These are phyloP conservation scores for Parauchenoglanis punctatus DNA, from an alignment of 2,797 vertebrate genomes.

Conservation along the genomic window DNA sequence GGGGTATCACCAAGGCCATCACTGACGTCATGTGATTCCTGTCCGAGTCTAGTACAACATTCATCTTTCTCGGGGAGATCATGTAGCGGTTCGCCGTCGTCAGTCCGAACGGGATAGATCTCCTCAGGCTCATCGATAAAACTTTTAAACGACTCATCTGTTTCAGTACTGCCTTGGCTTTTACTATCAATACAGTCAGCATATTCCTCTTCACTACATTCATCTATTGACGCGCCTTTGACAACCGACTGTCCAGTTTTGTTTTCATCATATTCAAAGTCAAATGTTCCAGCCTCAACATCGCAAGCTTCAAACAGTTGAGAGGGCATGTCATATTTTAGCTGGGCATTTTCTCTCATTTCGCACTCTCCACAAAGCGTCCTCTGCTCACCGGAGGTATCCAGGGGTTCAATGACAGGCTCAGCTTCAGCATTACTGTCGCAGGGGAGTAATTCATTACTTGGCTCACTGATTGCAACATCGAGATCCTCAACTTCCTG, in stretches of 20 bases:
- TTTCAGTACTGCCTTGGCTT: conserved; percentile 57
- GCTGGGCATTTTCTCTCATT: conserved; percentile 57
- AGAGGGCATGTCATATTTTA: conserved; percentile 23
- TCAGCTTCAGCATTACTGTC: conserved; percentile 20
- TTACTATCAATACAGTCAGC: conserved; percentile 51
- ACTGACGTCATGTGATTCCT: conserved; percentile 13
- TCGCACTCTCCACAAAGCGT: conserved; percentile 71
- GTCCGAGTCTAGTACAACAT: background rate
- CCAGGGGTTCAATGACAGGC: conserved; percentile 50
- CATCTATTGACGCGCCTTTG: conserved; percentile 45
- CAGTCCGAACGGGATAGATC: conserved; percentile 61
- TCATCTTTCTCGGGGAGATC: conserved; percentile 62
- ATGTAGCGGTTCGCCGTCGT: conserved; percentile 18
- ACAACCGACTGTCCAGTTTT: background rate
- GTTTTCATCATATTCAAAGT: conserved; percentile 8
- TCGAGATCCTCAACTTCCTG: conserved; percentile 24
- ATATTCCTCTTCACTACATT: conserved; percentile 53
- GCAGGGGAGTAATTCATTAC: background rate
- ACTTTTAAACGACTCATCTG: conserved; percentile 57
- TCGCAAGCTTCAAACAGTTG: conserved; percentile 9
- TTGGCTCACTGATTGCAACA: conserved; percentile 20
- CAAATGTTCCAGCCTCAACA: background rate
- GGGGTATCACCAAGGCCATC: background rate
- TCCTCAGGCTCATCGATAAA: conserved; percentile 57
- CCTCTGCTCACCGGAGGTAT: conserved; percentile 62